These are phyloP conservation scores for Iphiclides podalirius DNA, from an alignment of 2,888 invertebrate species.

Conservation along the genomic window DNA sequence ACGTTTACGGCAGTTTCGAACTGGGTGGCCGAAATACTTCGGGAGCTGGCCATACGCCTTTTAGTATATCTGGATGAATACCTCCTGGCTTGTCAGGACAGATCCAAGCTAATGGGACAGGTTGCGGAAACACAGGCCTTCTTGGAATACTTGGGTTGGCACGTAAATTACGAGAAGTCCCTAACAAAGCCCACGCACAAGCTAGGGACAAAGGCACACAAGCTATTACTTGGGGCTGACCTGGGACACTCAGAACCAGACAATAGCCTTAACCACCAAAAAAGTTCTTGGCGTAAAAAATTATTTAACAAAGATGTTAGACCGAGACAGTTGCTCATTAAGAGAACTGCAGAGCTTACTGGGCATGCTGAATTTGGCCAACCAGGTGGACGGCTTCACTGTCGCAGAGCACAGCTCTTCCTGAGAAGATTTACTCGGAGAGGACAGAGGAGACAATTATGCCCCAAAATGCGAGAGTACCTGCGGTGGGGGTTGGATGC, in stretches of 20 bases:
- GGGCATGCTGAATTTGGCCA: constrained; percentile 29
- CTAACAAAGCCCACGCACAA: constrained; percentile 18
- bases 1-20: constrained; percentile 32
- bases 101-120: background rate
- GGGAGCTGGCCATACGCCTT: constrained; percentile 27
- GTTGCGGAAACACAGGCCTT: background rate
- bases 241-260: constrained; percentile 17
- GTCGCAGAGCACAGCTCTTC: constrained; percentile 25
- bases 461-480: too few relatives aligned
- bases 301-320: background rate
- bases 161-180: constrained; percentile 27
- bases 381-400: constrained; percentile 25
- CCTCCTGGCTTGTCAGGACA: constrained; percentile 21
- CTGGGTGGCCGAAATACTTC: constrained; percentile 31
- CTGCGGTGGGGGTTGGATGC: too few relatives aligned
- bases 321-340: constrained; percentile 1
- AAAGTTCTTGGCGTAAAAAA: constrained; percentile 8
- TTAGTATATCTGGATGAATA: too few relatives aligned
- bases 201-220: too few relatives aligned
- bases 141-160: constrained; percentile 22
- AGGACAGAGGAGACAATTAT: too few relatives aligned
- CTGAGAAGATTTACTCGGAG: constrained; percentile 6
- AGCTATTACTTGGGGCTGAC: constrained; percentile 24
- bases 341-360: constrained; percentile 22
- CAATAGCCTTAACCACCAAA: background rate